Evolutionary conservation across 2,888 invertebrate genomes (phyloP), one percentile per base, ranked within the genome.

Genomic region (Nesidiocoris tenuis): DNA sequence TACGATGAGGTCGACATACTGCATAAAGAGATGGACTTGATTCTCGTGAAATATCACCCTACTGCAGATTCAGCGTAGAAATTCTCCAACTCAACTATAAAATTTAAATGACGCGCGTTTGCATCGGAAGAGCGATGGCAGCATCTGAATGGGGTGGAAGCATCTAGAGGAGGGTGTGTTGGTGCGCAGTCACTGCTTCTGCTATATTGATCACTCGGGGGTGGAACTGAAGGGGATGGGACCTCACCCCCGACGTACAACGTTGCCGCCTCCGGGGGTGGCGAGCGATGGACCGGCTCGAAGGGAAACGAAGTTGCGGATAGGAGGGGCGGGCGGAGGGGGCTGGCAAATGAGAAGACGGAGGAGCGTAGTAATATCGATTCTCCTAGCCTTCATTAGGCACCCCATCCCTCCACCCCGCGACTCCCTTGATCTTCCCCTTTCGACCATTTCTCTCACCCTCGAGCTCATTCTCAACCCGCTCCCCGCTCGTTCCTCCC

Each of bases 121-220:
- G n/a, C n/a, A n/a, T n/a, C n/a, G n/a, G n/a, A n/a, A n/a, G n/a
- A 39, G 39, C 5, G 39, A 12, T 39, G 39, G 39, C 39, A 39
- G 3, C 39, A 7, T 7, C 5, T 39, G 39, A 39, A 39, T 7
- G n/a, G n/a, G 39, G 39, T 39, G 39, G 3, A 7, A 39, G 39
- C 39, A 39, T 39, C 39, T 39, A 25, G 70, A 59, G 63, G 5
- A 19, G 55, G 55, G 54, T 22, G 67, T 56, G 70, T 70, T 70
- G 70, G 70, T 70, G 70, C 70, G 70, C 70, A 70, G 70, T 70
- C 70, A 70, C 70, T 70, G 70, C 70, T 70, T 59, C 70, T 70
- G 70, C 70, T 70, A 70, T 70, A 70, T 70, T 70, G 70, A 70
- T 70, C 70, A 65, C 65, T 39, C 39, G 65, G 18, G 65, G 39